Base-by-base conservation (phyloP, 2,888 invertebrate species). In the Perdita meconis region DNA sequence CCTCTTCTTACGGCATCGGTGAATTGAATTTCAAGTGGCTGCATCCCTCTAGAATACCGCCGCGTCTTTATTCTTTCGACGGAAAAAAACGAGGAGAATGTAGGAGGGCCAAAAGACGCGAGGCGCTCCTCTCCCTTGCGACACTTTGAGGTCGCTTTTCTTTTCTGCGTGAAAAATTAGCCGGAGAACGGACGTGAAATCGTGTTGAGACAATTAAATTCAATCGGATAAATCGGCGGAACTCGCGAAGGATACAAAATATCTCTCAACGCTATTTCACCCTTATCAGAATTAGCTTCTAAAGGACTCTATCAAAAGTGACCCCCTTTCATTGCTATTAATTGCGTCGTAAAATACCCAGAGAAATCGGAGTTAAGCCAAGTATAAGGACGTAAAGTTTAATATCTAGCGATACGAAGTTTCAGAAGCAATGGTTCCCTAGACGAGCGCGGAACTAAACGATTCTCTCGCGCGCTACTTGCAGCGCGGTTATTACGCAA, bases 11-110 rank as follows among this genome's bases (percentile, higher is more conserved):
- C 84, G 84, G 78, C 89, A 88, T 89, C 89, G 90, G 87, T 88
- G 90, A 92, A 92, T 92, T 91, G 92, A 92, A 92, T 92, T 92
- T 92, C 92, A 91, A 92, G 92, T 92, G 90, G 92, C 89, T 89
- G 90, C 92, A 92, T 92, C 92, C 92, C 92, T 91, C 91, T 90
- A 89, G 87, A 89, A 88, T 87, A 76, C 79, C 74, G 76, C 16
- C 84, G 86, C 84, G 87, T 87, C 88, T 89, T 87, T 89, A 88
- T 89, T 88, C 88, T 80, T 77, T 38, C 73, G 78, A 53, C 75
- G 73, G 81, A 82, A 63, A 60, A 38, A 26, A 40, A 40, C 30
- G 30, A 53, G 34, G 36, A 42, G 40, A 38, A 53, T 26, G 34
- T 22, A 12, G 64, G 44, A 30, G 38, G 53, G 10, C 36, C 40